These are phyloP conservation scores for Anser brachyrhynchus DNA, from an alignment of 2,113 vertebrate genomes.

Conservation along the genomic window DNA sequence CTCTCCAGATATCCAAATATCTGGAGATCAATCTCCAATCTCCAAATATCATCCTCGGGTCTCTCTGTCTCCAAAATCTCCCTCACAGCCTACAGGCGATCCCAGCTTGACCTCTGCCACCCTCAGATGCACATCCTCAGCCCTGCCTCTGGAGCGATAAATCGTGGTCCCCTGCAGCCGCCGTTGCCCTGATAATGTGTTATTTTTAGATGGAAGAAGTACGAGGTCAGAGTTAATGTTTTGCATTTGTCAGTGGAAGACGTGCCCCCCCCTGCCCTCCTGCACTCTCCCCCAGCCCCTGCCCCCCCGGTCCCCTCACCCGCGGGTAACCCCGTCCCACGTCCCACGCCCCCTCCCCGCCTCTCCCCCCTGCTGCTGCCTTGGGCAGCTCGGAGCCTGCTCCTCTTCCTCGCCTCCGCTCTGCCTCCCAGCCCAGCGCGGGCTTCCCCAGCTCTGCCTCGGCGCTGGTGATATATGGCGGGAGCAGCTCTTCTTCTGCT, in stretches of 20 bases:
- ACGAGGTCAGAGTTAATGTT: constrained; percentile 27
- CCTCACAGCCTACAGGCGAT: neutral
- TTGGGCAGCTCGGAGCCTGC: neutral
- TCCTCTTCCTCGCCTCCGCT: neutral
- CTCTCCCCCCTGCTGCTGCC: neutral
- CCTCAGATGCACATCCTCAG: neutral
- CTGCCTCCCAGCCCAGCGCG: neutral
- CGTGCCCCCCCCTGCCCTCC: neutral
- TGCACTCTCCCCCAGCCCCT: constrained; percentile 2
- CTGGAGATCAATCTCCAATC: no score
- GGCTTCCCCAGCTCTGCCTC: neutral
- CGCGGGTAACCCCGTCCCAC: neutral
- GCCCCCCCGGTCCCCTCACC: constrained; percentile 18
- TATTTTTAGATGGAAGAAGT: constrained; percentile 10
- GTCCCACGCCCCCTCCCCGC: neutral
- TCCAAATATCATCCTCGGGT: neutral
- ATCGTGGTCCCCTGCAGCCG: neutral
- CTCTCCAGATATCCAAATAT: neutral
- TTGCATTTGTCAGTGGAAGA: constrained; percentile 33
- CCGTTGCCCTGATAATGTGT: neutral
- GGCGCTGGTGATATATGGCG: neutral
- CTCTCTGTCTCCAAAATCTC: neutral
- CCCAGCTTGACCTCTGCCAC: neutral
- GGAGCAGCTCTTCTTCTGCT: neutral
- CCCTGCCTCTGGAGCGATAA: neutral